These are phyloP conservation scores for Chionis minor DNA, from an alignment of 2,113 vertebrate genomes.

Conservation along the genomic window DNA sequence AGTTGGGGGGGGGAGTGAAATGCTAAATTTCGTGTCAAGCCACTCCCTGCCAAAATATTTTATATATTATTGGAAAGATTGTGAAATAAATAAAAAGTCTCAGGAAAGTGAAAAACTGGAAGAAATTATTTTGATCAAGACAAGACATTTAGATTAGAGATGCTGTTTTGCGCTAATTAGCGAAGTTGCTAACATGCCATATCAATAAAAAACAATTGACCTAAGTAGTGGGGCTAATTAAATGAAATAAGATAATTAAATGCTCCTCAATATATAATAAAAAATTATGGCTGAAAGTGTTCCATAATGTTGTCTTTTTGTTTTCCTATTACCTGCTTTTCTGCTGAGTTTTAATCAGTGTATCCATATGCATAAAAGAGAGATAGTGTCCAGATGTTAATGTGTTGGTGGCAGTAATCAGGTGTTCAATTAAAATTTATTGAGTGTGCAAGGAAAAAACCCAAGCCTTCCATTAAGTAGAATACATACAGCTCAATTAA, in stretches of 20 bases:
- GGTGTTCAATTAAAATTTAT: constrained; percentile 77
- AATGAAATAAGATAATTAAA: constrained; percentile 76
- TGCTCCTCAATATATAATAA: constrained; percentile 72
- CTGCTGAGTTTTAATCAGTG: constrained; percentile 65
- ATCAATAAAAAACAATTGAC: constrained; percentile 74
- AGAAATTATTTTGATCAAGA: constrained; percentile 7
- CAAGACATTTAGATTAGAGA: neutral
- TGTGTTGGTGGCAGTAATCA: constrained; percentile 72
- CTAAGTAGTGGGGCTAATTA: constrained; percentile 74
- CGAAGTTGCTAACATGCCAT: constrained; percentile 52
- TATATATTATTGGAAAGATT: neutral
- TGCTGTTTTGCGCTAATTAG: constrained; percentile 71
- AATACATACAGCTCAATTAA: constrained; percentile 34
- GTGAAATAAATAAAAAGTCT: neutral
- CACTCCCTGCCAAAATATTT: neutral
- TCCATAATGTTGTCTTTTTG: constrained; percentile 71
- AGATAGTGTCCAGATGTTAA: constrained; percentile 71
- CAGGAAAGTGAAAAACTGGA: neutral
- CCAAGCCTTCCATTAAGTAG: constrained; percentile 50
- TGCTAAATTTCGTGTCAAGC: neutral
- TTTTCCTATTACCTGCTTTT: constrained; percentile 65
- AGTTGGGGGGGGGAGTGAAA: neutral
- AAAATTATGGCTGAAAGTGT: constrained; percentile 72
- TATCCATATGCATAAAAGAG: constrained; percentile 63
- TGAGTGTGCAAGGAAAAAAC: constrained; percentile 43